A percentile compares a stretch with the other conserved stretches of the same genome.
Conservation (phyloP, 2,888 invertebrate species). For the Pardosa pseudoannulata region DNA sequence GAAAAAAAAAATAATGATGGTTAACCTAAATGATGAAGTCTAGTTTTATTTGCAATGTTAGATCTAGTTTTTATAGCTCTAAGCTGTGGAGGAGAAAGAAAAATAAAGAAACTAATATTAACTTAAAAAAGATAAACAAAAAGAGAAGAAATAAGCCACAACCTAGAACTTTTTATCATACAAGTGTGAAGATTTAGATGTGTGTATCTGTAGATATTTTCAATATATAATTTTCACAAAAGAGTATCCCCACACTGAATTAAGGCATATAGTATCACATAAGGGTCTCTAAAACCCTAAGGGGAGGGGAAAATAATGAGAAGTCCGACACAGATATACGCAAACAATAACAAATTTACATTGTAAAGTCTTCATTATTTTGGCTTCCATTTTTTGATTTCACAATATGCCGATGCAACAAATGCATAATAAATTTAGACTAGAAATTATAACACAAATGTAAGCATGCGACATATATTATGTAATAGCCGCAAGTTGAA, state of each 20-base stretch:
- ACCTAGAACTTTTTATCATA: conserved; percentile 61
- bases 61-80: background rate
- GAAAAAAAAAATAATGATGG: conserved; percentile 25
- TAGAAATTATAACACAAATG: conserved; percentile 69
- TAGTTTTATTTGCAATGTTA: conserved; percentile 12
- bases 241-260: conserved; percentile 69
- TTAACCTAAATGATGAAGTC: too few species aligned
- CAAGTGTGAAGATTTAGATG: conserved; percentile 36
- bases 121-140: conserved; percentile 20
- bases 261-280: conserved; percentile 72
- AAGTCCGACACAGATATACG: conserved; percentile 67
- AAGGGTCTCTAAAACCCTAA: conserved; percentile 71
- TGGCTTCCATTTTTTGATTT: conserved; percentile 70
- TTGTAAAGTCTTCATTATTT: conserved; percentile 56
- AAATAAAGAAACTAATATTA: too few species aligned
- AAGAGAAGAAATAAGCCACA: conserved; percentile 50
- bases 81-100: conserved; percentile 29
- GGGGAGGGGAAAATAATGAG: conserved; percentile 46
- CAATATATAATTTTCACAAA: conserved; percentile 53
- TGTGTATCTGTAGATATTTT: conserved; percentile 51
- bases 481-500: conserved; percentile 52
- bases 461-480: conserved; percentile 62
- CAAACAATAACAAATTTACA: conserved; percentile 63
- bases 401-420: conserved; percentile 69
- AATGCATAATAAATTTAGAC: conserved; percentile 71